Conservation (phyloP, 2,888 invertebrate genomes). For the Tenthredo livida region DNA sequence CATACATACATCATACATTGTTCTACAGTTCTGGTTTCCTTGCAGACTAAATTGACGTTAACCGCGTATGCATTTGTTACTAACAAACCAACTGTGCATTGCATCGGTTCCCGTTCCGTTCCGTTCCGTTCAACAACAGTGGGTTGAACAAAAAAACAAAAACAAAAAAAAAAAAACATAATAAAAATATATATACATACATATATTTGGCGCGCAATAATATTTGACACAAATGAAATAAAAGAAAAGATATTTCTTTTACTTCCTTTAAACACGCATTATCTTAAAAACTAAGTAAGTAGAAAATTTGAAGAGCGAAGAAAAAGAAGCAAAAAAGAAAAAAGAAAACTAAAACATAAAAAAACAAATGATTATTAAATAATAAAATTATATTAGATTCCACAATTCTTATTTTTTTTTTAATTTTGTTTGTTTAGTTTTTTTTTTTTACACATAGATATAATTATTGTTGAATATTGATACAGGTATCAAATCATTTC, state of each 20-base stretch:
- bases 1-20: neutral
- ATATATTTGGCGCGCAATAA: neutral
- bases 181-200: neutral
- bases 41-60: constrained; percentile 44
- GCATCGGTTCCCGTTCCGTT: constrained; percentile 27
- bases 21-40: constrained; percentile 32
- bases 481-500: neutral
- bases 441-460: neutral
- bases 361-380: neutral
- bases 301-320: neutral
- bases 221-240: neutral
- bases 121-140: neutral
- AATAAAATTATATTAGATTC: neutral
- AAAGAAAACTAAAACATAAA: neutral
- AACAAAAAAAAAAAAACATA: neutral
- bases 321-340: neutral
- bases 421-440: neutral
- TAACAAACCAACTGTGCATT: constrained; percentile 26
- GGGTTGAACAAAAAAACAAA: constrained; percentile 9
- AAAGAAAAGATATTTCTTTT: constrained; percentile 17
- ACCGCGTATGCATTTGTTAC: constrained; percentile 32
- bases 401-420: neutral
- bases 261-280: neutral
- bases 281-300: neutral
- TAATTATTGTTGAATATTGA: neutral